Base-by-base conservation (phyloP, 2,888 invertebrate genomes). In the Steinernema hermaphroditum region DNA sequence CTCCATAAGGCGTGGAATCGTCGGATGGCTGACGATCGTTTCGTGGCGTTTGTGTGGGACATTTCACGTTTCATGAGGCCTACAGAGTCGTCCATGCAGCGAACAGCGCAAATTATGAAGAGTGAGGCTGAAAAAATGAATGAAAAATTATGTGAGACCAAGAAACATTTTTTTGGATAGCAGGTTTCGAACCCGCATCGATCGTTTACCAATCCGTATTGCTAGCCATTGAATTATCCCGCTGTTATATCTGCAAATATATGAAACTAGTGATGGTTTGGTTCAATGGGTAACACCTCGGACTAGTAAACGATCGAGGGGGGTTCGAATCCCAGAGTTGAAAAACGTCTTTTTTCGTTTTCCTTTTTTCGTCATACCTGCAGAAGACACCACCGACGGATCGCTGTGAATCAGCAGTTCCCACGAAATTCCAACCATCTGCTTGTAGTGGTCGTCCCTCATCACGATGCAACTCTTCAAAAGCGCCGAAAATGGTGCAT, bases 1-100 rank as follows among this genome's bases (percentile, higher is more conserved):
- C 94, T 94, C 97, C 97, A 98, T 79, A 98, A 90, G 0, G 94
- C 92, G 90, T 95, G 93, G 88, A 94, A 96, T 76, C 93, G 91
- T 49, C 80, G 89, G 76, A 94, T 91, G 0, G 94, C 93, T 80
- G 92, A 92, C 79, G 93, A 92, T 77, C 97, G 90, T 54, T 92
- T 91, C 46, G 91, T 91, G 0, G 94, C 92, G 83, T 94, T 93
- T 46, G 91, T 90, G 87, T 95, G 92, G 73, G 93, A 92, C 70
- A 98, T 89, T 69, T 94, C 93, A 37, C 91, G 91, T 76, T 93
- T 92, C 91, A 98, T 94, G 73, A 96, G 91, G 75, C 93, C 92
- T 24, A 93, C 91, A 0, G 94, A 94, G 79, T 92, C 93, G 72
- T 92, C 92, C 0, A 97, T 94, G 0, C 94, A 92, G 84, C 94